phyloP scores from a whole-genome alignment of 2,797 vertebrate species.

The Dryobates pubescens region DNA sequence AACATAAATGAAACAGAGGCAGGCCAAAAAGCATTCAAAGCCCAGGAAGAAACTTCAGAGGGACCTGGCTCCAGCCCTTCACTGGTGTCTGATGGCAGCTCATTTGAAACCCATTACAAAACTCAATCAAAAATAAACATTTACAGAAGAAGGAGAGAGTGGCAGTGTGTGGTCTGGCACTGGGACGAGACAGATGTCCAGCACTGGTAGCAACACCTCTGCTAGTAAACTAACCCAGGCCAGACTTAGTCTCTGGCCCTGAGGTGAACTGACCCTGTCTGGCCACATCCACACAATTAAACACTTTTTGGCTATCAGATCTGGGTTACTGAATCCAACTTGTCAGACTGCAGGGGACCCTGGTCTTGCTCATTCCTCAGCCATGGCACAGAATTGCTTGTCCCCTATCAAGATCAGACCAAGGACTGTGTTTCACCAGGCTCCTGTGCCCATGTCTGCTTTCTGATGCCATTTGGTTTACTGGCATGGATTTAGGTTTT shows the following conservation, averaged over 20 bases:
- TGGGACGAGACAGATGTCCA: not conserved
- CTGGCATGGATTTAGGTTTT: not conserved
- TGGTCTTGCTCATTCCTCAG: not conserved
- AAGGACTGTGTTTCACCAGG: not conserved
- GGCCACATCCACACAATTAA: accelerated
- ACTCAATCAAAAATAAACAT: constrained; percentile 55
- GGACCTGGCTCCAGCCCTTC: not conserved
- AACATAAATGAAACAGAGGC: not conserved
- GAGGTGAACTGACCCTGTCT: not conserved
- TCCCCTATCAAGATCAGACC: not conserved
- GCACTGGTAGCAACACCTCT: not conserved
- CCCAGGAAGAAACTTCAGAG: not conserved
- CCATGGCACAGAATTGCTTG: not conserved
- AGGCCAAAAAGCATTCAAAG: not conserved
- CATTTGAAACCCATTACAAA: constrained; percentile 48
- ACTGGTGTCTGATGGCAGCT: constrained; percentile 40
- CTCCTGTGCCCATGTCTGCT: accelerated
- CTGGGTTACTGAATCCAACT: not conserved
- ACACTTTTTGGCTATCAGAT: not conserved
- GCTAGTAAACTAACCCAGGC: not conserved
- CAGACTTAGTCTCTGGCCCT: not conserved
- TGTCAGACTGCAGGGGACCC: not conserved
- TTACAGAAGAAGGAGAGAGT: constrained; percentile 13
- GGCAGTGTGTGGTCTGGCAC: constrained; percentile 28
- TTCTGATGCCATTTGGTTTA: not conserved